phyloP scores from a whole-genome alignment of 1,140 invertebrate genomes.

The Argopecten irradians region DNA sequence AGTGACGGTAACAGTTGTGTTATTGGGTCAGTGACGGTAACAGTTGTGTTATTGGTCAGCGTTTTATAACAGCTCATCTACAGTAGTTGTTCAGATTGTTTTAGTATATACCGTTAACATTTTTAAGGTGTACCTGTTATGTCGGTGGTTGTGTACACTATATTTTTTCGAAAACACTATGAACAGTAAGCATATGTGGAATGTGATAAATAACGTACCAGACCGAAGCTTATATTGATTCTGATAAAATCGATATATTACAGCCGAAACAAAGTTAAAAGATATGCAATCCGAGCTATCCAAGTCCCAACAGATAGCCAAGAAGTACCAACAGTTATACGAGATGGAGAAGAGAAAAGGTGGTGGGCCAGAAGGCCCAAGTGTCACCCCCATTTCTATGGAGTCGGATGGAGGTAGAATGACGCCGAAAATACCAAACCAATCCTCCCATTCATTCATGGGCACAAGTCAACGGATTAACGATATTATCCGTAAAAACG shows the following conservation, averaged over 20 bases:
- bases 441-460: conserved; percentile 53
- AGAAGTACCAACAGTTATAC: conserved; percentile 62
- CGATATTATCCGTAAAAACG: conserved; percentile 62
- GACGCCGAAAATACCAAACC: conserved; percentile 18
- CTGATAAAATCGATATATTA: neutral
- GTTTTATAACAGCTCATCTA: neutral
- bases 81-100: neutral
- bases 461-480: conserved; percentile 55
- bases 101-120: too few species aligned
- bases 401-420: conserved; percentile 32
- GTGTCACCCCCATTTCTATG: conserved; percentile 46
- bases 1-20: too few species aligned
- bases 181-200: neutral
- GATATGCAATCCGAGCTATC: conserved; percentile 60
- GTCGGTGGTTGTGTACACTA: too few species aligned
- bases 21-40: too few species aligned
- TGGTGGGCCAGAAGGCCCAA: conserved; percentile 34
- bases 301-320: conserved; percentile 61
- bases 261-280: conserved; percentile 62
- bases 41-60: neutral
- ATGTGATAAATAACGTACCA: neutral
- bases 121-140: too few species aligned
- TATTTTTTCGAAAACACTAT: neutral
- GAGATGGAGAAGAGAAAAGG: conserved; percentile 59
- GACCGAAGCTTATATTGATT: neutral